These are phyloP conservation scores for Danaus plexippus DNA, from an alignment of 1,140 invertebrate species.

Conservation along the genomic window DNA sequence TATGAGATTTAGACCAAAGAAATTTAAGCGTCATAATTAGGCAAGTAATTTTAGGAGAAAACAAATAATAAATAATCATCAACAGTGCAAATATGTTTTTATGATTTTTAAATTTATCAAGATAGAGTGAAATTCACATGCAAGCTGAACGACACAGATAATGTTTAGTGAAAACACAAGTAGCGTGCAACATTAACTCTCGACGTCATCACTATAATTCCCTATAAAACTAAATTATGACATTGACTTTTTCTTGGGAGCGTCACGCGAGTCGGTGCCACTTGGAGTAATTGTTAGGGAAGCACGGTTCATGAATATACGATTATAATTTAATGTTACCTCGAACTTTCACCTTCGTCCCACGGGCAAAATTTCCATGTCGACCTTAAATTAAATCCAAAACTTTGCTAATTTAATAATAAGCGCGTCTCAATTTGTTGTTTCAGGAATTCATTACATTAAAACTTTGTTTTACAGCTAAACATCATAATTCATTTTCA, in stretches of 20 bases:
- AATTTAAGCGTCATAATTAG: background rate
- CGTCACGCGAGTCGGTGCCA: slow-evolving; percentile 57
- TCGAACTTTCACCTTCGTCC: slow-evolving; percentile 56
- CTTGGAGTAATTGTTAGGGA: slow-evolving; percentile 54
- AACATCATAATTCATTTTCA: no score
- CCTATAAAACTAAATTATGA: slow-evolving; percentile 41
- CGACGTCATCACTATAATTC: slow-evolving; percentile 24
- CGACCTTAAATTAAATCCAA: slow-evolving; percentile 33
- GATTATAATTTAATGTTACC: slow-evolving; percentile 51
- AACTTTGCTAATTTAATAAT: slow-evolving; percentile 46
- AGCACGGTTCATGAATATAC: slow-evolving; percentile 49
- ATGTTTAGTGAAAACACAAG: slow-evolving; percentile 6
- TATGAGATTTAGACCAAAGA: no score
- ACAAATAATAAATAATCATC: no score
- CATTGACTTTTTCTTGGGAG: slow-evolving; percentile 44
- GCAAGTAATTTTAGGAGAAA: no score
- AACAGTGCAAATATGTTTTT: no score
- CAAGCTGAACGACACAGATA: no score
- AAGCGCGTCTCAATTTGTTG: slow-evolving; percentile 18
- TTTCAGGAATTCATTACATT: background rate
- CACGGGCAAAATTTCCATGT: slow-evolving; percentile 38
- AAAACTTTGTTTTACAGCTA: no score
- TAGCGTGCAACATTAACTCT: slow-evolving; percentile 15
- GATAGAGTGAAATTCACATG: no score
- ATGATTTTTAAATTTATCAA: no score